phyloP scores from a whole-genome alignment of 1,140 invertebrate species.

The Homarus americanus region DNA sequence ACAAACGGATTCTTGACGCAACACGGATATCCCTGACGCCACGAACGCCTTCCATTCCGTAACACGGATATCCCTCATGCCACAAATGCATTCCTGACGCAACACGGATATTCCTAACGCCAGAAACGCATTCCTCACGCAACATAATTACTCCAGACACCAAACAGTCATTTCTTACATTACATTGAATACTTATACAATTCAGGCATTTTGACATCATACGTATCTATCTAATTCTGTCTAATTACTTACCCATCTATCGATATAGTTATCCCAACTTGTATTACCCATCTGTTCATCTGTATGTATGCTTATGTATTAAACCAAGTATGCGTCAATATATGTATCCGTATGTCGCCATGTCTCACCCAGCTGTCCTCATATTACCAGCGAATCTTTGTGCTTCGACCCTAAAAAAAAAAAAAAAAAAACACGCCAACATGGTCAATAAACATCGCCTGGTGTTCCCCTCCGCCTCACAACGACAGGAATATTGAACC shows the following conservation, averaged over 20 bases:
- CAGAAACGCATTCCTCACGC: neutral
- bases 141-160: neutral
- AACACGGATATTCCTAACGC: neutral
- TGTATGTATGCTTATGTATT: conserved; percentile 8
- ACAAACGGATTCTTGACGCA: neutral
- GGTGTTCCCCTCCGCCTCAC: too few relatives aligned
- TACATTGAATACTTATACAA: too few relatives aligned
- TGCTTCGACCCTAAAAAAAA: too few relatives aligned
- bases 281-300: conserved; percentile 17
- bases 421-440: too few relatives aligned
- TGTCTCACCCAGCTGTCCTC: too few relatives aligned
- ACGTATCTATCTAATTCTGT: conserved; percentile 36
- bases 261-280: conserved; percentile 42
- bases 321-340: too few relatives aligned
- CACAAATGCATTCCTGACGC: neutral
- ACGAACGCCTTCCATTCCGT: neutral
- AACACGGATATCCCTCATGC: neutral
- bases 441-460: too few relatives aligned
- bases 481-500: too few relatives aligned
- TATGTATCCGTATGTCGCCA: too few relatives aligned
- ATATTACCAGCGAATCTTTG: too few relatives aligned
- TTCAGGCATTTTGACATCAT: neutral
- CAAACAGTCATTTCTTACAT: neutral
- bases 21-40: neutral
- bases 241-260: conserved; percentile 36